Evolutionary conservation across 1,140 invertebrate species (phyloP), one percentile per base, ranked within the genome.

Genomic region (Halyomorpha halys): DNA sequence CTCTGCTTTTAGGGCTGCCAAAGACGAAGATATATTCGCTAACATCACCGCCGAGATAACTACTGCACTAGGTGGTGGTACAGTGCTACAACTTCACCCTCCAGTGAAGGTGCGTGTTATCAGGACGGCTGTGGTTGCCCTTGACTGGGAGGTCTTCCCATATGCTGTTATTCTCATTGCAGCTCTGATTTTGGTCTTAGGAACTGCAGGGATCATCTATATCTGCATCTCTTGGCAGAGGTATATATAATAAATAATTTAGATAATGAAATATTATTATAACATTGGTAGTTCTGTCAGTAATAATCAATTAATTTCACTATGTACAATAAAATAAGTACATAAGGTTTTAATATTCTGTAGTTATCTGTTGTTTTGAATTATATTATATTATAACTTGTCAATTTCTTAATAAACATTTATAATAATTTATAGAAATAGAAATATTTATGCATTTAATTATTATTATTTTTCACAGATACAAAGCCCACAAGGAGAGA

Each of bases 161-260:
- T 90, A 90, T 61, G 90, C 89, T 8, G 77, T 95, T 8, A 88
- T 96, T 59, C 83, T 89, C 21, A 84, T 95, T 19, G 91, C 90
- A 0, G 86, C 84, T 44, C 82, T 95, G 18, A 94, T 96, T 62
- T 82, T 94, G 18, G 79, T 95, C 4, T 80, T 94, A 21, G 89
- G 89, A 3, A 80, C 88, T 16, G 85, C 87, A 61, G 91, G 89
- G 15, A 94, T 94, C 44, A 84, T 93, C 30, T 93, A 94, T 72
- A 91, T 95, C 34, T 93, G 92, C 72, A 83, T 92, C 49, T 91
- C 90, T 0, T 94, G 91, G 90, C 89, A 90, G 62, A 90, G 87
- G 90, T 91, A 3, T 39, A 9, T 39, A 13, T 39, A 3, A 39
- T 39, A 11, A 13, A 11, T 11, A 13, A 13, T 30, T 4, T 4